Conservation (phyloP, 2,888 invertebrate species). For the Drosophila robusta region DNA sequence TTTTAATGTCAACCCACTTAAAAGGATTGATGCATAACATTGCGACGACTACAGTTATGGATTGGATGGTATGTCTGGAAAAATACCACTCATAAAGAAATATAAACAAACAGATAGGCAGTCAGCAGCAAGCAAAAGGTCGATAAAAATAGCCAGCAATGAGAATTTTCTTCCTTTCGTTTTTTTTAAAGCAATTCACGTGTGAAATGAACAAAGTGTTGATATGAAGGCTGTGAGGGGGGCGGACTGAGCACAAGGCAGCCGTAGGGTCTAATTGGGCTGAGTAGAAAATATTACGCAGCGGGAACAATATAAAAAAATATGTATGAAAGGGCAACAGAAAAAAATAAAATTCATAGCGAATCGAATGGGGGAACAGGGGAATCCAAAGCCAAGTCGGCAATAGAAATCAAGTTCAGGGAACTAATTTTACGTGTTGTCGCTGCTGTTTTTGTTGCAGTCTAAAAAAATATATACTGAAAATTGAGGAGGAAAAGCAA, state of each 20-base stretch:
- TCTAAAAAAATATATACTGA: not conserved
- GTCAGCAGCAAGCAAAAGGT: conserved; percentile 27
- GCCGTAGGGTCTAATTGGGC: conserved; percentile 26
- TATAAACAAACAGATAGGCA: conserved; percentile 60
- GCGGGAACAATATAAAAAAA: conserved; percentile 47
- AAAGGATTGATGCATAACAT: no score
- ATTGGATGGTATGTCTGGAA: conserved; percentile 36
- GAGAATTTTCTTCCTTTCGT: conserved; percentile 47
- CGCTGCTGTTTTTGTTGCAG: conserved; percentile 19
- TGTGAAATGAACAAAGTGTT: conserved; percentile 79
- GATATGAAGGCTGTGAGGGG: conserved; percentile 53
- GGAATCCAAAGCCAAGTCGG: conserved; percentile 7
- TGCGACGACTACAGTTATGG: not conserved
- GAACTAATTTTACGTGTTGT: conserved; percentile 49
- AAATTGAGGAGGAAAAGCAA: no score
- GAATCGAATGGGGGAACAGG: conserved; percentile 2
- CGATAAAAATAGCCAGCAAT: conserved; percentile 62
- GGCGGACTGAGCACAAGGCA: conserved; percentile 17
- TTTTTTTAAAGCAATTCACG: conserved; percentile 72
- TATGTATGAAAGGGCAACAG: conserved; percentile 42
- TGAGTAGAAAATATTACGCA: conserved; percentile 65
- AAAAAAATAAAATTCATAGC: conserved; percentile 11
- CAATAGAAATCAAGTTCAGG: conserved; percentile 69
- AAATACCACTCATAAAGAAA: conserved; percentile 64
- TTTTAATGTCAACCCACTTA: no score